Evolutionary conservation across 2,797 vertebrate genomes (phyloP), one percentile per base, ranked within the genome.

Genomic region (Tangara arthus): DNA sequence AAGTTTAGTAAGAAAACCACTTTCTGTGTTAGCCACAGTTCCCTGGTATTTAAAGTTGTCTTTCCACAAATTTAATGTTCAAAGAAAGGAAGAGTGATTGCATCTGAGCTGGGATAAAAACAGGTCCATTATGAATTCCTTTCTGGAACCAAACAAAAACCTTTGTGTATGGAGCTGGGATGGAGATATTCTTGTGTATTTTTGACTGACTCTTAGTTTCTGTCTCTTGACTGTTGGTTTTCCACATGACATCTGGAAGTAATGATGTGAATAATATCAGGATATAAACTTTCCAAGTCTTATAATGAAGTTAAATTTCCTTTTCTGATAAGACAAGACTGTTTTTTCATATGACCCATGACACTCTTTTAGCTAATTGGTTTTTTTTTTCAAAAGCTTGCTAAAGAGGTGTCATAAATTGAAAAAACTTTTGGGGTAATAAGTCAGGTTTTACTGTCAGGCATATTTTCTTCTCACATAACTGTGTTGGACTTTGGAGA

Each of bases 221-320:
- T 68, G 26, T 70, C 75, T 84, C 68, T 70, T 65, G 37, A 78
- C 90, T 85, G 56, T 60, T 59, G 73, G 76, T 85, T 96, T 95
- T 95, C 64, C 35, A 6, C 68, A 37, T 72, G 30, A 52, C 56
- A 84, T 91, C 79, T 96, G 90, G 93, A 95, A 97, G 72, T 39
- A 60, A 89, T 84, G 82, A 90, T 81, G 64, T 56, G 82, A 91
- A 92, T 94, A 95, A 87, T 91, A 86, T 39, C 79, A 91, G 83
- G 83, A 84, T 53, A 60, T 93, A 92, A 93, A 93, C 81, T 87
- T 93, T 87, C 79, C 63, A 79, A 89, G 63, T 57, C 87, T 41
- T 66, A 30, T 41, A 89, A 86, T 71, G 49, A 80, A 71, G 59
- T 76, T 83, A 50, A 81, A 65, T 68, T 65, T 70, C 37, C 1